Percentiles rank a stretch among this genome's conserved stretches.
phyloP scores from a whole-genome alignment of 2,797 vertebrate species.

The Gallinago solitaria region DNA sequence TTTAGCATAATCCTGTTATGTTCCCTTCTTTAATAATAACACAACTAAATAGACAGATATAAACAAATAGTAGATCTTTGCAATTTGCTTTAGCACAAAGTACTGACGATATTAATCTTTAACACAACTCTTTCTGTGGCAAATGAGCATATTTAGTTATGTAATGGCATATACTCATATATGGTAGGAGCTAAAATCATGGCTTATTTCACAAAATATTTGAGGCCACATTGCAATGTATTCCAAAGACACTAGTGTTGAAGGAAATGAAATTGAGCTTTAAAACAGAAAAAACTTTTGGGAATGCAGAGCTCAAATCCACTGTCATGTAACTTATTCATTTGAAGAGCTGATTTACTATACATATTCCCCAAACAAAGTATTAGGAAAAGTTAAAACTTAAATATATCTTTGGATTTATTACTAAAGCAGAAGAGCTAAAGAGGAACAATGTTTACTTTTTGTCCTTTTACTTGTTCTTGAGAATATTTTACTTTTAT shows the following conservation, averaged over 20 bases:
- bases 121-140: neutral
- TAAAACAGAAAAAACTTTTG: neutral
- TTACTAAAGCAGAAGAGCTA: neutral
- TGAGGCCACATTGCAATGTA: neutral
- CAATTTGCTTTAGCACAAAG: neutral
- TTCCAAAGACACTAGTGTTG: neutral
- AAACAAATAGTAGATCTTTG: neutral
- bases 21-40: neutral
- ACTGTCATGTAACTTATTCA: neutral
- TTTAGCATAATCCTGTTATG: neutral
- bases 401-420: neutral
- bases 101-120: neutral
- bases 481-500: neutral
- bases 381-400: neutral
- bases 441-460: neutral
- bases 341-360: neutral
- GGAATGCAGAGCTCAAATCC: neutral
- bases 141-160: neutral
- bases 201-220: neutral
- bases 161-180: neutral
- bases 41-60: neutral
- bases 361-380: neutral
- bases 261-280: neutral
- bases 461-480: neutral
- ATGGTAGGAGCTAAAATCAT: neutral